These are phyloP conservation scores for Meandrusa payeni DNA, from an alignment of 2,888 invertebrate species.

Conservation along the genomic window DNA sequence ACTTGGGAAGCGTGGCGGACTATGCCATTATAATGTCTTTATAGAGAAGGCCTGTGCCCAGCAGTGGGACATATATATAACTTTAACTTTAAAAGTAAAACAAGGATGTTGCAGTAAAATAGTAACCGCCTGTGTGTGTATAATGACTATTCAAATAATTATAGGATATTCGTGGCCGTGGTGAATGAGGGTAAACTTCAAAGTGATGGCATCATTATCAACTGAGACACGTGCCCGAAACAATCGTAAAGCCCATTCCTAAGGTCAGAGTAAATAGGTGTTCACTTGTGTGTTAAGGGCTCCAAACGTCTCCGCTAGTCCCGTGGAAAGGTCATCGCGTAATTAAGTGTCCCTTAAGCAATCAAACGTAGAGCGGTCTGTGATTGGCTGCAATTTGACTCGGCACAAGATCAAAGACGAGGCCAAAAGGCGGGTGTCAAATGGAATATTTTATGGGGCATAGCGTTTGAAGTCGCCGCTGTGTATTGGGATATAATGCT, in stretches of 20 bases:
- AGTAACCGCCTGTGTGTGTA: no score
- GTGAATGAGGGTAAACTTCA: no score
- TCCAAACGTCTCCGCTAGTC: constrained; percentile 53
- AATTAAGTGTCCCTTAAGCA: constrained; percentile 76
- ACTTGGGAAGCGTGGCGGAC: no score
- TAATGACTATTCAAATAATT: no score
- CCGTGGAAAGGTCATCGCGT: constrained; percentile 65
- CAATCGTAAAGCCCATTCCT: neutral
- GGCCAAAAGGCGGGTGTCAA: constrained; percentile 56
- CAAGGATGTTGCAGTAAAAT: no score
- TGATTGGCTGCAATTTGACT: constrained; percentile 64
- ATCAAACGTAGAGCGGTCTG: constrained; percentile 61
- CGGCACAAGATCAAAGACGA: constrained; percentile 58
- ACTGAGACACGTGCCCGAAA: neutral
- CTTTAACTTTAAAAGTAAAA: no score
- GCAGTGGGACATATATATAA: no score
- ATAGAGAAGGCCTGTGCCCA: no score
- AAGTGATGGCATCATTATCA: no score
- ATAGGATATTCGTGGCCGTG: no score
- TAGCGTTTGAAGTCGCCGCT: constrained; percentile 47
- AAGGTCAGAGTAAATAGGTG: constrained; percentile 52
- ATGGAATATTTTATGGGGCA: constrained; percentile 71
- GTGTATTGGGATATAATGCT: constrained; percentile 30
- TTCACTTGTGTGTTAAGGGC: constrained; percentile 60
- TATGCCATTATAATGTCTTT: no score